A percentile compares a stretch with the other conserved stretches of the same genome.
Evolutionary conservation across 53 echinoderm and acorn worm genomes (phyloP).

Genomic region (Stichopus horrens): DNA sequence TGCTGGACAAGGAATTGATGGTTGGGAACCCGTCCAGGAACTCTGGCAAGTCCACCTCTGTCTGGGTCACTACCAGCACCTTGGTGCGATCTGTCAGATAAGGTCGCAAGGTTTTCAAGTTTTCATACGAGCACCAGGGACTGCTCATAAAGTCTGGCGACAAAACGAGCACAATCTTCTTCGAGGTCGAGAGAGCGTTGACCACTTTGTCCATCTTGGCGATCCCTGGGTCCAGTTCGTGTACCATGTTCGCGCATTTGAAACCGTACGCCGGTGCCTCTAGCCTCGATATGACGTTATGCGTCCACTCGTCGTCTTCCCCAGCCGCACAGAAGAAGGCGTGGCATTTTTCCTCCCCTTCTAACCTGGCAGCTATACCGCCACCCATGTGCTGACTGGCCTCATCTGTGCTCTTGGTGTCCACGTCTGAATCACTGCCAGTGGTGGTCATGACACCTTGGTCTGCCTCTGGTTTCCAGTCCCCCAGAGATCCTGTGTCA

Average conservation of each 20-base stretch:
- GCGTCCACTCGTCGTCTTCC: constrained; percentile 87
- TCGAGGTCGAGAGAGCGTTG: constrained; percentile 77
- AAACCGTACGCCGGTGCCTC: constrained; percentile 89
- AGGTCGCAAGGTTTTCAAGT: constrained; percentile 66
- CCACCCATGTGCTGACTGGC: constrained; percentile 23
- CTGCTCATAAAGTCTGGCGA: constrained; percentile 86
- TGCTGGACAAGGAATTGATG: constrained; percentile 80
- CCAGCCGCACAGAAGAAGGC: constrained; percentile 90
- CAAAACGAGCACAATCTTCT: constrained; percentile 83
- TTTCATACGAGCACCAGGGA: constrained; percentile 91
- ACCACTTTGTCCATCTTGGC: constrained; percentile 84
- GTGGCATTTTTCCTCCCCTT: constrained; percentile 91
- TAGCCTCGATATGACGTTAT: constrained; percentile 75
- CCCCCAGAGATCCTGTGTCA: constrained; percentile 68
- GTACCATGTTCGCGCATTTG: constrained; percentile 68
- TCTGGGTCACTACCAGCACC: constrained; percentile 73
- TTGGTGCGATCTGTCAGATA: constrained; percentile 79
- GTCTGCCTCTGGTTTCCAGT: constrained; percentile 87
- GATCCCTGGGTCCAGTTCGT: constrained; percentile 77
- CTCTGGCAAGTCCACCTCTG: constrained; percentile 80
- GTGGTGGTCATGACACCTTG: constrained; percentile 73
- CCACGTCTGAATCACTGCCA: constrained; percentile 55
- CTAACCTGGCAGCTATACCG: constrained; percentile 82
- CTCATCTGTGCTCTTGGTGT: constrained; percentile 45
- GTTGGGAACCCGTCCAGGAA: constrained; percentile 78